These are phyloP conservation scores for Polylopha cassiicola DNA, from an alignment of 2,888 invertebrate genomes.

Conservation along the genomic window DNA sequence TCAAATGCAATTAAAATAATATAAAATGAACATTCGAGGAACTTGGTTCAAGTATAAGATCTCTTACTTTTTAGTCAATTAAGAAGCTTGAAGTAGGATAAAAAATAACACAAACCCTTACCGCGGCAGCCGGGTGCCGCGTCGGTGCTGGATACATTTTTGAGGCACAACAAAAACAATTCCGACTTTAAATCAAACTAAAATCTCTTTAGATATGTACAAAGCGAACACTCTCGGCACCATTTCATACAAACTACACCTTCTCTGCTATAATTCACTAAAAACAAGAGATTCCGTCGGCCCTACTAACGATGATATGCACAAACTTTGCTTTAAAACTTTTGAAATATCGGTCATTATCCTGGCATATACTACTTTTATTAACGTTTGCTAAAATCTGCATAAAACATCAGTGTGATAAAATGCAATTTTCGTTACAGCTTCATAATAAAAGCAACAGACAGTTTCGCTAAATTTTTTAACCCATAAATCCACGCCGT, in stretches of 20 bases:
- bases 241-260: conserved; percentile 53
- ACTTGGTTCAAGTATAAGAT: conserved; percentile 26
- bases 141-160: conserved; percentile 86
- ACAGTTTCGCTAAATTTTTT: conserved; percentile 48
- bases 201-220: conserved; percentile 56
- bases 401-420: conserved; percentile 30
- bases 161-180: conserved; percentile 33
- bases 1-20: too few relatives aligned
- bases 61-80: conserved; percentile 24
- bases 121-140: conserved; percentile 86
- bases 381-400: conserved; percentile 32
- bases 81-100: conserved; percentile 23
- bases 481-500: conserved; percentile 71
- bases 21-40: too few relatives aligned
- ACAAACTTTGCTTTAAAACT: conserved; percentile 70
- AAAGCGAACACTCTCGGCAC: conserved; percentile 49
- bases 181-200: conserved; percentile 49
- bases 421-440: conserved; percentile 31
- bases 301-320: conserved; percentile 71
- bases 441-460: conserved; percentile 45
- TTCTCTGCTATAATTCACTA: conserved; percentile 62
- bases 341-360: conserved; percentile 69
- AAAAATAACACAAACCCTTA: conserved; percentile 77
- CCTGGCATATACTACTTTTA: conserved; percentile 47
- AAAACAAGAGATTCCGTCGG: conserved; percentile 55